phyloP scores from a whole-genome alignment of 2,888 invertebrate genomes.

The Seladonia tumulorum region DNA sequence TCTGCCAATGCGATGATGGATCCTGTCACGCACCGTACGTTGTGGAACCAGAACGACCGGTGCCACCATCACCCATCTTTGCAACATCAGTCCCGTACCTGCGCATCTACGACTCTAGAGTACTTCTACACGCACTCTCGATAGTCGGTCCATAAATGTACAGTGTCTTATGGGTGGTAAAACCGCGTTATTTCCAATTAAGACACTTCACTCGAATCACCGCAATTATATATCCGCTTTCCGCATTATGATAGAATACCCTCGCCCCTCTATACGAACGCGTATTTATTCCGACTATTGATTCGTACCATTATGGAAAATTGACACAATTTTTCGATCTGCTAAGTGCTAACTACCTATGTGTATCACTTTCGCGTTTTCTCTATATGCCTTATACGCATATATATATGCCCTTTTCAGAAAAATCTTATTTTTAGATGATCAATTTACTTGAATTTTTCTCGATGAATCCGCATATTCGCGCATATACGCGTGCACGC shows the following conservation, averaged over 20 bases:
- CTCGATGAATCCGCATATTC: not conserved
- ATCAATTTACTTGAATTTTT: not conserved
- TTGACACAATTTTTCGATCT: slow-evolving; percentile 24
- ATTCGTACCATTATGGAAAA: not conserved
- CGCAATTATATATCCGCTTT: slow-evolving; percentile 21
- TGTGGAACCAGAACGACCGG: slow-evolving; percentile 72
- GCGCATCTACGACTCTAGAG: slow-evolving; percentile 82
- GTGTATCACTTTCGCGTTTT: not conserved
- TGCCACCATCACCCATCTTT: slow-evolving; percentile 66
- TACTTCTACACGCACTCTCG: slow-evolving; percentile 83
- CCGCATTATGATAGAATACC: slow-evolving; percentile 18
- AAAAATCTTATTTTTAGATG: slow-evolving; percentile 5
- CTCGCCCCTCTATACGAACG: slow-evolving; percentile 25
- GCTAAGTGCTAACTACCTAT: not conserved
- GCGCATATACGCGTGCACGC: not conserved
- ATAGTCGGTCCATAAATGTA: slow-evolving; percentile 79
- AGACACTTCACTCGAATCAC: slow-evolving; percentile 44
- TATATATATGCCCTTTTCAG: not conserved
- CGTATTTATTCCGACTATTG: slow-evolving; percentile 24
- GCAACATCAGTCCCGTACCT: slow-evolving; percentile 76
- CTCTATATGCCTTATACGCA: not conserved
- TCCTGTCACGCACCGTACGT: slow-evolving; percentile 67
- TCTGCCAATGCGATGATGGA: slow-evolving; percentile 74
- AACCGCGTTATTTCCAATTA: slow-evolving; percentile 62
- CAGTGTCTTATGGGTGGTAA: slow-evolving; percentile 60